Percentiles rank a stretch among this genome's conserved stretches.
These are phyloP conservation scores for Coenobita brevimanus DNA, from an alignment of 1,140 invertebrate genomes.

Conservation along the genomic window DNA sequence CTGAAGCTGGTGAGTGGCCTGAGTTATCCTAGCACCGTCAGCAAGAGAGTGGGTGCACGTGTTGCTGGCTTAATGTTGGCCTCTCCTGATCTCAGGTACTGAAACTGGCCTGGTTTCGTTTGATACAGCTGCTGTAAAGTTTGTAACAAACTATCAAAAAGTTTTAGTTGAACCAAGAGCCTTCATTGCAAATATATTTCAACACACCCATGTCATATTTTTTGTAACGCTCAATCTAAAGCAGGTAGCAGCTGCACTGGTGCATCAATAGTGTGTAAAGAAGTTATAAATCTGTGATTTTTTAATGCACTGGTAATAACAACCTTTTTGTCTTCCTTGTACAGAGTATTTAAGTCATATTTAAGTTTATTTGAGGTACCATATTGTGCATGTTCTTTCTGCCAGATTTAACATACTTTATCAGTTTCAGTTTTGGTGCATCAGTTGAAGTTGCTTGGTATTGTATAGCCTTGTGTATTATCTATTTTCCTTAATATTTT, in stretches of 20 bases:
- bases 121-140: background rate
- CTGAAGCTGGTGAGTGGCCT: constrained; percentile 53
- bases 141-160: constrained; percentile 25
- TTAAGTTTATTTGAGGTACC: constrained; percentile 53
- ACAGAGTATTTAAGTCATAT: constrained; percentile 39
- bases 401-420: constrained; percentile 33
- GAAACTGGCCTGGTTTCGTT: constrained; percentile 37
- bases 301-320: constrained; percentile 49
- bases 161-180: constrained; percentile 12
- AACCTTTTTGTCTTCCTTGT: constrained; percentile 63
- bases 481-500: constrained; percentile 43
- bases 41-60: constrained; percentile 20
- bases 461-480: constrained; percentile 35
- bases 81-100: constrained; percentile 64
- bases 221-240: constrained; percentile 17
- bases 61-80: constrained; percentile 52
- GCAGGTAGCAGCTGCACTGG: constrained; percentile 20
- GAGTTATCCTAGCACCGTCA: constrained; percentile 23
- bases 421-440: constrained; percentile 42
- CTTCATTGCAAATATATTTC: too few relatives aligned
- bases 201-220: background rate
- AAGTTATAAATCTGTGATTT: constrained; percentile 53
- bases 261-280: constrained; percentile 8
- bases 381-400: constrained; percentile 36
- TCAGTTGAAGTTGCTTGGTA: constrained; percentile 16